Conservation (phyloP, 2,113 vertebrate species). For the Clupea harengus region DNA sequence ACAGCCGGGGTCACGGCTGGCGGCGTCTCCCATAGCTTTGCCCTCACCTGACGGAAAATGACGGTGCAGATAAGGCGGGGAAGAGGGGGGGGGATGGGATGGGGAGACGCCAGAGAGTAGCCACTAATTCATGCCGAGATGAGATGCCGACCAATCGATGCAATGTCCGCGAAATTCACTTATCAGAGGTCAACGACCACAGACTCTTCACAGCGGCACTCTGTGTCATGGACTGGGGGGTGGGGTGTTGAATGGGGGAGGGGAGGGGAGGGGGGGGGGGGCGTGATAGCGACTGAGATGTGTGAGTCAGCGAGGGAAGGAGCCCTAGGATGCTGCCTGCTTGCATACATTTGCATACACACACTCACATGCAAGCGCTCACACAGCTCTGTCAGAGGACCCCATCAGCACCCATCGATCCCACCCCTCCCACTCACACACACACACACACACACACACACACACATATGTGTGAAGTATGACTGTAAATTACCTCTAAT, state of each 20-base stretch:
- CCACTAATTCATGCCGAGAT: neutral
- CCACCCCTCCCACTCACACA: too few relatives aligned
- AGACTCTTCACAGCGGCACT: neutral
- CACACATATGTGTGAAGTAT: slow-evolving; percentile 51
- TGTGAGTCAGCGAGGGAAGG: too few relatives aligned
- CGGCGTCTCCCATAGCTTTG: neutral
- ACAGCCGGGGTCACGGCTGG: neutral
- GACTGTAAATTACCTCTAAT: slow-evolving; percentile 61
- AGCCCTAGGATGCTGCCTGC: too few relatives aligned
- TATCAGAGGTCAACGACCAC: neutral
- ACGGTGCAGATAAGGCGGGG: neutral
- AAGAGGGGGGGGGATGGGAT: neutral
- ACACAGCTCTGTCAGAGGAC: too few relatives aligned
- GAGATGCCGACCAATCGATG: neutral
- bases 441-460: too few relatives aligned
- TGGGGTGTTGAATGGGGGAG: too few relatives aligned
- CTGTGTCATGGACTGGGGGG: neutral
- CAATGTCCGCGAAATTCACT: neutral
- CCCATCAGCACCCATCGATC: too few relatives aligned
- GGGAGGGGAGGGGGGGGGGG: too few relatives aligned
- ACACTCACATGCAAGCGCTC: too few relatives aligned
- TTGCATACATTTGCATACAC: too few relatives aligned
- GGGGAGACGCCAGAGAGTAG: neutral
- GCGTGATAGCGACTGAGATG: too few relatives aligned
- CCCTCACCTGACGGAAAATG: neutral